These are phyloP conservation scores for Psittacara wagleri DNA, from an alignment of 2,113 vertebrate genomes.

Conservation along the genomic window DNA sequence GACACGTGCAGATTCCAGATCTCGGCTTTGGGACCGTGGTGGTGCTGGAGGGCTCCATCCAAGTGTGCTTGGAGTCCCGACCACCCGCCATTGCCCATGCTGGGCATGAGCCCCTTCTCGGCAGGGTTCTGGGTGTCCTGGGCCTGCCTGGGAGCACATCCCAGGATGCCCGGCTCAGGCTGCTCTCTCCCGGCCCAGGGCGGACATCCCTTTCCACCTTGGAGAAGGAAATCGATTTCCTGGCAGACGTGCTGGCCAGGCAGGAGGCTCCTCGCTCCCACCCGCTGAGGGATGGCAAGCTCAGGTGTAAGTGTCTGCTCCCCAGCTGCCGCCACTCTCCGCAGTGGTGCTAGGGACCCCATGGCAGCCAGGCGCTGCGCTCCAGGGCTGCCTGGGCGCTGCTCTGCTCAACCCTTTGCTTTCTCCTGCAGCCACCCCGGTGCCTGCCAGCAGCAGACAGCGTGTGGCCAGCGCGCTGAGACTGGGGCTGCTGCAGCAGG, in stretches of 20 bases:
- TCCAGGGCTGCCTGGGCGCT: rapidly evolving
- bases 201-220: constrained; percentile 54
- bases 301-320: not conserved
- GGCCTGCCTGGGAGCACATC: rapidly evolving
- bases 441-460: not conserved
- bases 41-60: not conserved
- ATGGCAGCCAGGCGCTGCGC: not conserved
- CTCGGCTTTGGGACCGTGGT: rapidly evolving
- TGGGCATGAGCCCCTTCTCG: rapidly evolving
- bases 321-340: not conserved
- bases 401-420: not conserved
- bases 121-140: not conserved
- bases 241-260: constrained; percentile 81
- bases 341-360: rapidly evolving
- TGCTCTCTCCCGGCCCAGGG: not conserved
- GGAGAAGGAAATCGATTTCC: constrained; percentile 87
- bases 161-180: rapidly evolving
- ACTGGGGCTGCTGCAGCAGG: not conserved
- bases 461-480: not conserved
- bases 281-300: constrained; percentile 65
- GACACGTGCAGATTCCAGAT: rapidly evolving
- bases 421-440: not conserved
- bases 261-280: constrained; percentile 63
- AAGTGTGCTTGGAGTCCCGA: not conserved
- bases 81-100: rapidly evolving